A percentile compares a stretch with the other conserved stretches of the same genome.
phyloP scores from a whole-genome alignment of 2,797 vertebrate genomes.

The Eulemur rubriventer region DNA sequence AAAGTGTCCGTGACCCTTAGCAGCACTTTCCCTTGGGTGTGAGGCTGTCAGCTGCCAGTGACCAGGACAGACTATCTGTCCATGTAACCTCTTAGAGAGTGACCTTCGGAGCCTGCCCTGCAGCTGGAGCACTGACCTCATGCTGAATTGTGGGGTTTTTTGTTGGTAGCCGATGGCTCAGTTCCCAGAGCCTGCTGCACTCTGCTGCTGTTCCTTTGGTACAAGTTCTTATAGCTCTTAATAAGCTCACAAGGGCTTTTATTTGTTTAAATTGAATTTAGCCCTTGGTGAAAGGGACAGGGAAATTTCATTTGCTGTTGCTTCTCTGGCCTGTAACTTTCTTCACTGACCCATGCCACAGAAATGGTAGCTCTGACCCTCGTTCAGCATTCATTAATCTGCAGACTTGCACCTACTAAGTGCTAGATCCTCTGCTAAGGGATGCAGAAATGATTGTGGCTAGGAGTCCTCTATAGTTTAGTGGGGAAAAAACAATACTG shows the following conservation, averaged over 20 bases:
- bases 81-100: neutral
- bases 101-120: neutral
- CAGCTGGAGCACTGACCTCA: too few species aligned
- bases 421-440: neutral
- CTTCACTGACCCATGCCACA: too few species aligned
- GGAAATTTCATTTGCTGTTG: neutral
- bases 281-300: neutral
- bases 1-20: neutral
- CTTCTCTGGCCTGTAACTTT: neutral
- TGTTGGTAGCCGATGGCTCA: too few species aligned
- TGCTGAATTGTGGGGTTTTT: neutral
- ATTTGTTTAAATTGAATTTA: neutral
- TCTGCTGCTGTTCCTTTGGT: neutral
- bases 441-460: neutral
- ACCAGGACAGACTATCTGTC: neutral
- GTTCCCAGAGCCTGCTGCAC: neutral
- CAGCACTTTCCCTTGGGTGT: neutral
- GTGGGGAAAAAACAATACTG: neutral
- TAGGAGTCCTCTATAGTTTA: neutral
- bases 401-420: neutral
- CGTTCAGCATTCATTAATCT: fast-evolving
- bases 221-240: neutral
- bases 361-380: neutral
- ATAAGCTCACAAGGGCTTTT: neutral
- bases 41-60: neutral